These are phyloP conservation scores for honey bee (Apis mellifera) DNA, from an alignment of 1,140 invertebrate genomes.

Conservation along the genomic window Amel_HAv3.1 CM009935.2:11220001-11220500, in stretches of 20 bases:
- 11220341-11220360: constrained; percentile 33
- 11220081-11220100: constrained; percentile 63
- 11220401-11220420: constrained; percentile 71
- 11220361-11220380: neutral
- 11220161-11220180: too few species aligned
- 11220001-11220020: constrained; percentile 72
- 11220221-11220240: constrained; percentile 82
- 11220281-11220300: constrained; percentile 88
- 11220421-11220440: constrained; percentile 71
- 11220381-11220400: neutral
- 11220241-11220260: constrained; percentile 83
- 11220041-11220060: constrained; percentile 66
- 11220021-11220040: constrained; percentile 70
- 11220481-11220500: constrained; percentile 87
- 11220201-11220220: constrained; percentile 71
- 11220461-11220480: constrained; percentile 84
- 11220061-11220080: constrained; percentile 60
- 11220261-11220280: constrained; percentile 85
- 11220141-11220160: too few species aligned
- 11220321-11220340: constrained; percentile 87
- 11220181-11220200: neutral
- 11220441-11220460: constrained; percentile 77
- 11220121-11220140: neutral
- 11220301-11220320: constrained; percentile 89
- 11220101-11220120: constrained; percentile 61